Evolutionary conservation across 2,797 vertebrate species (phyloP), one percentile per base, ranked within the genome.

Genomic region (Tiaroga cobitis): DNA sequence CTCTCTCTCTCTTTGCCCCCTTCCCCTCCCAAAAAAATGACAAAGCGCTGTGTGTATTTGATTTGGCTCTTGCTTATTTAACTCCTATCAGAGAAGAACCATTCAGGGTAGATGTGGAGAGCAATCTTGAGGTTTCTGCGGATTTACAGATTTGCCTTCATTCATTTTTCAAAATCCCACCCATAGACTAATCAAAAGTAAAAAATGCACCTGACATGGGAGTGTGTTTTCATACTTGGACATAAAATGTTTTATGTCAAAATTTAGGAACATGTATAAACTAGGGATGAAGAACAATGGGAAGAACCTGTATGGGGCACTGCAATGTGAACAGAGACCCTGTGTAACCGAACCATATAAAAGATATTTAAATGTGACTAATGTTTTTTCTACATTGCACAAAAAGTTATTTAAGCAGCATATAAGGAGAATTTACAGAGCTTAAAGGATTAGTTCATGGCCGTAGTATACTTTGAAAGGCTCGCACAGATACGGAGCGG

Each of bases 101-200:
- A 89, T 92, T 92, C 90, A 89, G 88, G 90, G 90, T 88, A 88
- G 69, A 91, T 68, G 90, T 91, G 79, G 81, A 76, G 54, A 88
- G 79, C 43, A 89, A 91, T 92, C 88, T 72, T 78, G 86, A 87
- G 84, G 85, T 89, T 91, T 92, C 90, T 86, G 84, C 61, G 87
- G 92, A 91, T 93, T 94, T 93, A 91, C 85, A 86, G 90, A 93
- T 94, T 93, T 92, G 89, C 86, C 90, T 92, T 90, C 63, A 92
- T 91, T 90, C 89, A 74, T 61, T 82, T 91, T 84, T 90, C 89
- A 88, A 89, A 89, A 85, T 89, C 84, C 86, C 92, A 90, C 88
- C 84, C 83, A 89, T 85, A 29, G 56, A 68, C 59, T 83, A 68
- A 54, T 49, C 11, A 49, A 79, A 76, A 51, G 61, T 34, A 37